A percentile compares a stretch with the other conserved stretches of the same genome.
phyloP scores from a whole-genome alignment of 2,797 vertebrate species.

The Cuculus canorus region DNA sequence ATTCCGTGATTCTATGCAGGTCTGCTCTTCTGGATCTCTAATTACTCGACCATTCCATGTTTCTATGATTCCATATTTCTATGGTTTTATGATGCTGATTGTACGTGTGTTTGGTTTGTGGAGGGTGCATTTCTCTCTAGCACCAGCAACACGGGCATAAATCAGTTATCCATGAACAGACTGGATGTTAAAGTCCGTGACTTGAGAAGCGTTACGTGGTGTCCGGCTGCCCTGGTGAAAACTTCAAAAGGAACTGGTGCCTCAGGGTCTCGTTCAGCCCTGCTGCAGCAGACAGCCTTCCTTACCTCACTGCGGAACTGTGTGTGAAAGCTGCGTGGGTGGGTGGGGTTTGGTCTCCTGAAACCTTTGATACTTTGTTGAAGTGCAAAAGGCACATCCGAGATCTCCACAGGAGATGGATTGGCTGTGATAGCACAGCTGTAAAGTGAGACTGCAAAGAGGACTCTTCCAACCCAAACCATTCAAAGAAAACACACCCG shows the following conservation, averaged over 20 bases:
- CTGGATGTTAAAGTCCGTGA: not conserved
- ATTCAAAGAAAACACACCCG: no score
- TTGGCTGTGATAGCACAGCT: not conserved
- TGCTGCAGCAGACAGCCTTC: not conserved
- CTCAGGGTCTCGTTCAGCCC: not conserved
- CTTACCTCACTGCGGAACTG: not conserved
- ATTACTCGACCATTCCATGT: no score
- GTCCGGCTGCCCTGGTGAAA: not conserved
- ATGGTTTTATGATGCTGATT: no score
- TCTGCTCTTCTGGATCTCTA: no score
- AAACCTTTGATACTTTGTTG: not conserved
- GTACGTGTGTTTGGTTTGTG: not conserved
- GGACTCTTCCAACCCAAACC: no score
- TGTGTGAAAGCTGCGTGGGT: fast-evolving
- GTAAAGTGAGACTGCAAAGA: not conserved
- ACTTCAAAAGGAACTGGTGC: not conserved
- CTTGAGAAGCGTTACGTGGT: not conserved
- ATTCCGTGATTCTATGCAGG: no score
- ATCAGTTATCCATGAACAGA: not conserved
- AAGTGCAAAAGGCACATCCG: not conserved
- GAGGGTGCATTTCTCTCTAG: not conserved
- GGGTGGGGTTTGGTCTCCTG: not conserved
- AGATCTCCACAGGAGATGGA: not conserved
- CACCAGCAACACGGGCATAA: not conserved
- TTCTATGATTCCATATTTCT: no score